phyloP scores from a whole-genome alignment of 2,113 vertebrate genomes.

The Pongo abelii region DNA sequence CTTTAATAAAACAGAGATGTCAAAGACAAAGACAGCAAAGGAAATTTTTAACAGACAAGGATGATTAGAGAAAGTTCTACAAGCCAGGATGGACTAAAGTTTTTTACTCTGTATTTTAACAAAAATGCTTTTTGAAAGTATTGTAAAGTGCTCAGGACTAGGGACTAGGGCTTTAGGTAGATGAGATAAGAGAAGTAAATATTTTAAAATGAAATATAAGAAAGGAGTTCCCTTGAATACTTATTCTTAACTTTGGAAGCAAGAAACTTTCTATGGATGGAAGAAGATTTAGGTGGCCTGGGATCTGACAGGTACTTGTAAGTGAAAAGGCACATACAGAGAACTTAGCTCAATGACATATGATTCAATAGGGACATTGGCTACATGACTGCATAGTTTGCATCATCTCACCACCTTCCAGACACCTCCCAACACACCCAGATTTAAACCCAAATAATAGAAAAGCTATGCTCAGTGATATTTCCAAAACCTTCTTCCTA shows the following conservation, averaged over 20 bases:
- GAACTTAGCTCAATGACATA: not conserved
- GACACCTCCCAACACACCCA: not conserved
- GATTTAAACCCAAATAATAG: not conserved
- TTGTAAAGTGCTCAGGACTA: not conserved
- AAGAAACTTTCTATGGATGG: not conserved
- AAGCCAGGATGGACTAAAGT: not conserved
- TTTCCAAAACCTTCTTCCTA: not conserved
- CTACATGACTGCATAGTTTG: not conserved
- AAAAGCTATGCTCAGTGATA: not conserved
- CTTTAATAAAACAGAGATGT: not conserved
- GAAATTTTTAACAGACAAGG: not conserved
- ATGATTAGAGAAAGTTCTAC: not conserved
- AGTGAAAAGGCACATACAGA: not conserved
- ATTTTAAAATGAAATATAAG: not conserved
- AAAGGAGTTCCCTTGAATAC: not conserved
- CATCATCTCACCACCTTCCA: not conserved
- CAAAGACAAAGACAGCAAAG: not conserved
- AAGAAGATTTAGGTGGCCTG: not conserved
- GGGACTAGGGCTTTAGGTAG: not conserved
- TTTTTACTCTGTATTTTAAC: slow-evolving; percentile 16
- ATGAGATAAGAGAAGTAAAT: not conserved
- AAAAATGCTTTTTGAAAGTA: not conserved
- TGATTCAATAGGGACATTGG: not conserved
- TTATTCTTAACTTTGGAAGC: not conserved
- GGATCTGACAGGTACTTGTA: not conserved